phyloP scores from a whole-genome alignment of 2,888 invertebrate genomes.

The Tigriopus californicus region DNA sequence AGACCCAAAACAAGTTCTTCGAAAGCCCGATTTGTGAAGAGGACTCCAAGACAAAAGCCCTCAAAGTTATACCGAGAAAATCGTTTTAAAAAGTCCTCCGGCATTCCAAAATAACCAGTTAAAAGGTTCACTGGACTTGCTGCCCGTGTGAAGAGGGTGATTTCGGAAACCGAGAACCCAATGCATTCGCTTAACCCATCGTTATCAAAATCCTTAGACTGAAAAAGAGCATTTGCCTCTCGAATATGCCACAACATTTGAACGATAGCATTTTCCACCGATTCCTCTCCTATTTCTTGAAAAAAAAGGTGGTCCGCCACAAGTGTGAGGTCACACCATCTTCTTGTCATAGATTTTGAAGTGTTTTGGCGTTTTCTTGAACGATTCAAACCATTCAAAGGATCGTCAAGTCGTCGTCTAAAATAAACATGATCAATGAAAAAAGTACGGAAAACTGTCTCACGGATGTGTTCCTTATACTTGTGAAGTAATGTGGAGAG shows the following conservation, averaged over 20 bases:
- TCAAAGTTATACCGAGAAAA: constrained; percentile 14
- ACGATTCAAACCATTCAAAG: neutral
- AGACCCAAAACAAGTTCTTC: constrained; percentile 8
- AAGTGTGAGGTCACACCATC: constrained; percentile 6
- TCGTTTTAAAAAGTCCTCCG: constrained; percentile 4
- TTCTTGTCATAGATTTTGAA: neutral
- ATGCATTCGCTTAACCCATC: neutral
- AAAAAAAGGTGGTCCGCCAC: constrained; percentile 11
- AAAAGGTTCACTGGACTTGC: constrained; percentile 3
- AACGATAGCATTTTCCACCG: constrained; percentile 6
- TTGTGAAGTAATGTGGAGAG: neutral
- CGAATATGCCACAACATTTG: constrained; percentile 14
- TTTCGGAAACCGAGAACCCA: constrained; percentile 10
- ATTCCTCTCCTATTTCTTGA: neutral
- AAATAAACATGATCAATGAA: too few relatives aligned
- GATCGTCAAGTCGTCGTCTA: too few relatives aligned
- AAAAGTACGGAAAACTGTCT: neutral
- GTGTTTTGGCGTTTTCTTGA: neutral
- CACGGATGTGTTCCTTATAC: too few relatives aligned
- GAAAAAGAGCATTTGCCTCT: constrained; percentile 10
- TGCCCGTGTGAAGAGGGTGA: neutral
- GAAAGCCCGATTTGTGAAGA: constrained; percentile 10
- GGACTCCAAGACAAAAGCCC: constrained; percentile 10
- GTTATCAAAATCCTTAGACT: constrained; percentile 6
- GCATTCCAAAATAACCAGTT: neutral